Base-by-base conservation (phyloP, 2,797 vertebrate genomes). In the Coreius guichenoti region DNA sequence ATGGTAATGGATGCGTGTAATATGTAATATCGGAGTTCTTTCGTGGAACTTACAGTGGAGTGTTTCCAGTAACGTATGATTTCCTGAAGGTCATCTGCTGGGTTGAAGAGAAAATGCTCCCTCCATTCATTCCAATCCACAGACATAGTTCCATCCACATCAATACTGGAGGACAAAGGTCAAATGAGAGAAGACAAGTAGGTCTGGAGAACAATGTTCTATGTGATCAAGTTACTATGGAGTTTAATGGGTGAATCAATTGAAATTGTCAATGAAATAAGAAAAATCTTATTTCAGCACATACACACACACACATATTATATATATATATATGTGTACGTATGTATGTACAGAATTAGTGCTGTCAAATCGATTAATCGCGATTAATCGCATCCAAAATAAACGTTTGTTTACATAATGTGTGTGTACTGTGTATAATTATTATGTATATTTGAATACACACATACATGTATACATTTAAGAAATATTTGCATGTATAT, bases 51-150 rank as follows among this genome's bases (percentile, higher is more conserved):
- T 93, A 99, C 98, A 86, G 96, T 94, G 65, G 97, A 98, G 93
- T 99, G 98, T 89, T 99, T 99, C 98, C 98, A 99, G 89, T 96
- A 97, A 82, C 95, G 95, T 85, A 99, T 91, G 89, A 99, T 99
- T 93, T 97, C 96, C 81, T 99, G 93, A 86, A 99, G 96, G 90
- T 98, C 95, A 85, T 97, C 94, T 68, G 94, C 98, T 3, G 98
- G 97, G 87, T 95, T 96, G 80, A 99, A 96, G 88, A 98, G 95
- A 91, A 99, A 99, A 90, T 99, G 97, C 79, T 97, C 95, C 65
- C 97, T 95, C 97, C 98, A 99, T 87, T 99, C 98, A 61, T 97
- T 97, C 98, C 98, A 99, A 90, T 99, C 98, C 56, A 99, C 95
- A 85, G 97, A 96, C 96, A 99, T 97, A 5, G 97, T 97, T 31